phyloP scores from a whole-genome alignment of 2,888 invertebrate genomes.

The Machimus rusticus region DNA sequence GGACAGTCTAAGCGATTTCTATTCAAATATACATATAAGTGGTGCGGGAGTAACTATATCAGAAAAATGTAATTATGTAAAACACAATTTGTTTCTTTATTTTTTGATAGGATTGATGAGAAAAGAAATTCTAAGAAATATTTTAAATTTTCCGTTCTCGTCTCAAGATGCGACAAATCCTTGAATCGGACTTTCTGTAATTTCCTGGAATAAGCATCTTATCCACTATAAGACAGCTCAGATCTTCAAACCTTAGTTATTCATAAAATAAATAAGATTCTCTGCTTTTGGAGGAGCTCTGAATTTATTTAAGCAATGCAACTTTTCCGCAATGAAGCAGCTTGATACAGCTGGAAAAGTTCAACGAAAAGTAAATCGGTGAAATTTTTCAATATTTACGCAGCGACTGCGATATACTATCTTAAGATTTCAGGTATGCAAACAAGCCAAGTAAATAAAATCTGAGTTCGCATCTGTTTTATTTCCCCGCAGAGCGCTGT shows the following conservation, averaged over 20 bases:
- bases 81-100: too few relatives aligned
- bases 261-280: neutral
- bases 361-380: neutral
- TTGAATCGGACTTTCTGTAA: neutral
- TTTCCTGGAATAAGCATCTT: neutral
- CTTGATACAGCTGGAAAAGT: neutral
- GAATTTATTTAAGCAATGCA: neutral
- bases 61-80: too few relatives aligned
- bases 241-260: neutral
- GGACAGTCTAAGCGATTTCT: too few relatives aligned
- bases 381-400: neutral
- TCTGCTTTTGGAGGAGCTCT: neutral
- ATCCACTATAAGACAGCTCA: neutral
- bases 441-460: conserved; percentile 15
- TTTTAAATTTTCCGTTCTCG: too few relatives aligned
- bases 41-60: too few relatives aligned
- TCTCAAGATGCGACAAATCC: too few relatives aligned
- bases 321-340: neutral
- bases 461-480: conserved; percentile 2
- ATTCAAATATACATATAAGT: too few relatives aligned
- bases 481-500: neutral
- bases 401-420: neutral
- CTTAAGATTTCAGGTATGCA: conserved; percentile 12
- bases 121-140: too few relatives aligned
- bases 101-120: too few relatives aligned